phyloP scores from a whole-genome alignment of 2,797 vertebrate species.

The Uromys caudimaculatus region DNA sequence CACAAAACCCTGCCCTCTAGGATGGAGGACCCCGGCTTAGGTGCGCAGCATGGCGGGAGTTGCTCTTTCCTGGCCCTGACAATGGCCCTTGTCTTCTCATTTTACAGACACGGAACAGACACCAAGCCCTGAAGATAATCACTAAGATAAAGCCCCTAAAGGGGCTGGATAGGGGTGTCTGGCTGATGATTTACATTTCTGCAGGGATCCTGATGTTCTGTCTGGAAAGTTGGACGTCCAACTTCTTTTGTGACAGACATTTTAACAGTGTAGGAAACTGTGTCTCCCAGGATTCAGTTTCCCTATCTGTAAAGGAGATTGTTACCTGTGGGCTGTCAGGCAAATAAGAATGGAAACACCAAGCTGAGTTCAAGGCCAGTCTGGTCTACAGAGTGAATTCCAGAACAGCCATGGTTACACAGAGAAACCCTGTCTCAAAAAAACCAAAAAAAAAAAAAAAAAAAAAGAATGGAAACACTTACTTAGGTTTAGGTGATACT shows the following conservation, averaged over 20 bases:
- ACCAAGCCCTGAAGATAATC: neutral
- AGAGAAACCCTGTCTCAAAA: too few species aligned
- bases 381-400: too few species aligned
- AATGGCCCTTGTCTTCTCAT: neutral
- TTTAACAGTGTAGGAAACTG: neutral
- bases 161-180: neutral
- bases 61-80: neutral
- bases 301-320: constrained; percentile 18
- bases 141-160: neutral
- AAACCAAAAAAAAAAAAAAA: too few species aligned
- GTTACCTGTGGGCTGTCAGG: neutral
- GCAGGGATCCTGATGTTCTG: neutral
- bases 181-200: neutral
- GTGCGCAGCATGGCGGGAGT: too few species aligned
- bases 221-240: neutral
- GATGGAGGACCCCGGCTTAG: too few species aligned
- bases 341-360: too few species aligned
- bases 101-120: constrained; percentile 55
- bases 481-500: neutral
- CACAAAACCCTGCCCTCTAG: neutral
- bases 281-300: neutral
- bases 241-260: neutral
- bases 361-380: too few species aligned
- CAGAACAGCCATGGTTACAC: too few species aligned
- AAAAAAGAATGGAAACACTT: neutral